Conservation (phyloP, 2,113 vertebrate species). For the Eleginops maclovinus region DNA sequence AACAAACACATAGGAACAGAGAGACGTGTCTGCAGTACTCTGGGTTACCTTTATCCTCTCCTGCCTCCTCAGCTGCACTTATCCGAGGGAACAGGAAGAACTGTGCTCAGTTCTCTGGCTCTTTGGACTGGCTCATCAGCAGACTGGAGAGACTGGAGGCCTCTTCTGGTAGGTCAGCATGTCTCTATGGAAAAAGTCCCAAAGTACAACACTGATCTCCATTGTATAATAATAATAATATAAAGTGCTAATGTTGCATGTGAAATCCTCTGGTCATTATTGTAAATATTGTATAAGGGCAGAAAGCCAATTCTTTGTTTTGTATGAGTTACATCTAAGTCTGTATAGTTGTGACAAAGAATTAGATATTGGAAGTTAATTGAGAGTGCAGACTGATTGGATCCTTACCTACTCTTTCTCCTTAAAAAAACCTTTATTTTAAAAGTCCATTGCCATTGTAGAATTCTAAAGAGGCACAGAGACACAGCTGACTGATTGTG, state of each 20-base stretch:
- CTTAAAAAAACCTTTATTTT: neutral
- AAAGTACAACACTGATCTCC: neutral
- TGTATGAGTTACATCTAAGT: neutral
- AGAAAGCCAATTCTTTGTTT: neutral
- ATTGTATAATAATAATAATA: neutral
- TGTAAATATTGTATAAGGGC: neutral
- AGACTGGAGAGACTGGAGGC: slow-evolving; percentile 95
- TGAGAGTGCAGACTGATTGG: neutral
- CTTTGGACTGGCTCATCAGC: slow-evolving; percentile 96
- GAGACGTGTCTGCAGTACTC: neutral
- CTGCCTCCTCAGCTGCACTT: slow-evolving; percentile 86
- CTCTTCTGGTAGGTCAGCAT: slow-evolving; percentile 89
- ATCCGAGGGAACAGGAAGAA: slow-evolving; percentile 99
- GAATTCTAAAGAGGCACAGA: neutral
- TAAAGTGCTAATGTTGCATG: neutral
- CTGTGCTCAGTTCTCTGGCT: slow-evolving; percentile 97
- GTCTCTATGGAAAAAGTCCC: neutral
- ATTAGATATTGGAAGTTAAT: too few species aligned
- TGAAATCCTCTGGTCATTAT: neutral
- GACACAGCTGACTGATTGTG: neutral
- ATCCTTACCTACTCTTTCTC: neutral
- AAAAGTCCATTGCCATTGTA: neutral
- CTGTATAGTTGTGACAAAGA: neutral
- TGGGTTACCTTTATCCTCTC: neutral
- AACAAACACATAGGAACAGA: neutral